Conservation (phyloP, 2,888 invertebrate genomes). For the Plebejus argus region DNA sequence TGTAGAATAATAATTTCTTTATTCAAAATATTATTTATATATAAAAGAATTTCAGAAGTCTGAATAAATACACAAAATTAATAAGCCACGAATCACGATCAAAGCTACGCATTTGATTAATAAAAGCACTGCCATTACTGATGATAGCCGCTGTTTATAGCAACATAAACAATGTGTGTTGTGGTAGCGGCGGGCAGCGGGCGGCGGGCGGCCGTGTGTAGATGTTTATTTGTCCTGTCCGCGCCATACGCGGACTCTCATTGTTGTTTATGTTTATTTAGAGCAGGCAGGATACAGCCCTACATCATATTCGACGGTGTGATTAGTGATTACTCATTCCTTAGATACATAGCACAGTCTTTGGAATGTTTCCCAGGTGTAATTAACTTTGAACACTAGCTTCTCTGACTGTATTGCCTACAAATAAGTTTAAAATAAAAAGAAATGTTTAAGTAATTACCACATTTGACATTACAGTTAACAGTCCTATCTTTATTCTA, state of each 20-base stretch:
- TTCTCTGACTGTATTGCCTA: neutral
- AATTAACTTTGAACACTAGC: no score
- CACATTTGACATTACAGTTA: no score
- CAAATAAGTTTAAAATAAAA: neutral
- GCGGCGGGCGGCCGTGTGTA: neutral
- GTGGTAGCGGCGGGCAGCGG: neutral
- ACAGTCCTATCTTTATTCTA: no score
- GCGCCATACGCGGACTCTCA: conserved; percentile 11
- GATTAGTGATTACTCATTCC: neutral
- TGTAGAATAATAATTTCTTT: no score
- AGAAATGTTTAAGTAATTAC: no score
- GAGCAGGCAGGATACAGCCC: neutral
- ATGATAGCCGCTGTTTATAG: neutral
- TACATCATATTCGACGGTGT: neutral
- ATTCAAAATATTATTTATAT: no score
- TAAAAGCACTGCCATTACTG: neutral
- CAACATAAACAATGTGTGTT: neutral
- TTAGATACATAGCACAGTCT: neutral
- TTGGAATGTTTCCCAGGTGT: neutral
- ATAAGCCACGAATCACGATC: neutral
- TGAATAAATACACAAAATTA: neutral
- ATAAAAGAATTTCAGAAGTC: neutral
- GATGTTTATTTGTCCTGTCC: neutral
- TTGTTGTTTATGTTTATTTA: neutral
- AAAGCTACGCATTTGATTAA: conserved; percentile 3